Percentiles rank a stretch among this genome's conserved stretches.
These are phyloP conservation scores for Megalurothrips usitatus DNA, from an alignment of 2,888 invertebrate species.

Conservation along the genomic window DNA sequence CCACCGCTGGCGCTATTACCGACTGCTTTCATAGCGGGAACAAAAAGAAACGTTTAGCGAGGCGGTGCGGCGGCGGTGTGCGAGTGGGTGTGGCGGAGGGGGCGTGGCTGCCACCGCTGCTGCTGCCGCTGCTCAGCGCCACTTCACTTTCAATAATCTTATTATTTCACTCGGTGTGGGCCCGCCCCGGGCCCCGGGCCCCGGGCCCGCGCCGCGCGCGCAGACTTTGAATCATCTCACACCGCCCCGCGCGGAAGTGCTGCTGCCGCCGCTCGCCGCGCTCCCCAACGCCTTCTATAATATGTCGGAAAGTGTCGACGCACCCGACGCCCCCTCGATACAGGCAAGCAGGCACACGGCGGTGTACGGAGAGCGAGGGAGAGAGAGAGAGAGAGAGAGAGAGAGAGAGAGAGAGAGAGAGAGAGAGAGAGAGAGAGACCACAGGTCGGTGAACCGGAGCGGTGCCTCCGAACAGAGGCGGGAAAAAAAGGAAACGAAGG, in stretches of 20 bases:
- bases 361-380: too few species aligned
- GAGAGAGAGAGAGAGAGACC: too few species aligned
- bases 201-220: not conserved
- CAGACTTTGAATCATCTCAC: too few species aligned
- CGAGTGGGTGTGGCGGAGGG: not conserved
- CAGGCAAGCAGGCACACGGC: too few species aligned
- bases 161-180: not conserved
- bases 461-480: not conserved
- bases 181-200: not conserved
- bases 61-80: not conserved
- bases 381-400: too few species aligned
- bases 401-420: too few species aligned
- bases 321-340: too few species aligned
- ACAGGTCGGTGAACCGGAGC: not conserved
- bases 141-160: conserved; percentile 18
- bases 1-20: too few species aligned
- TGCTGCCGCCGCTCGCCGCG: too few species aligned
- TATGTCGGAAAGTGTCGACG: too few species aligned
- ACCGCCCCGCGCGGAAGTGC: too few species aligned
- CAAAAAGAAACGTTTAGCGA: conserved; percentile 12
- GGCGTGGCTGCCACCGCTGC: not conserved
- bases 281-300: too few species aligned
- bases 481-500: not conserved
- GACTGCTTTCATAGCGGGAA: not conserved
- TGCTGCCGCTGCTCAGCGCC: not conserved